Evolutionary conservation across 2,888 invertebrate genomes (phyloP).

Genomic region (Eustalomyia histrio): DNA sequence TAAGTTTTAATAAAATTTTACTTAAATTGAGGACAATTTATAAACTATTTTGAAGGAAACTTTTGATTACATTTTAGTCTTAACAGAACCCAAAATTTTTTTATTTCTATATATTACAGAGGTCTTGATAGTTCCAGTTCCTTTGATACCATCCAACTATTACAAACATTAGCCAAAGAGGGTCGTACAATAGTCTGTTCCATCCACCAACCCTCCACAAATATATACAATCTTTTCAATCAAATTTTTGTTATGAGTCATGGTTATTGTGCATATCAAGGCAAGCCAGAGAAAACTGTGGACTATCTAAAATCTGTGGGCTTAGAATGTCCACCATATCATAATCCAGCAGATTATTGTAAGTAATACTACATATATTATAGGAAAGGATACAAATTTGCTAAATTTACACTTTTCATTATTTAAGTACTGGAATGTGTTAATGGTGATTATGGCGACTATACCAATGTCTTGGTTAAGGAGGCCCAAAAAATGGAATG

Average conservation of each 20-base stretch:
- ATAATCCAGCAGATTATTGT: constrained; percentile 98
- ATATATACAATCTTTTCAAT: constrained; percentile 93
- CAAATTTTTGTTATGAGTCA: constrained; percentile 92
- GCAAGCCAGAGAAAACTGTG: constrained; percentile 89
- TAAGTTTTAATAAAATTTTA: too few relatives aligned
- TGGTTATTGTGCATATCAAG: constrained; percentile 93
- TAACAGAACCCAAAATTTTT: too few relatives aligned
- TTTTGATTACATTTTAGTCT: too few relatives aligned
- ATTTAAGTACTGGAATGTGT: constrained; percentile 91
- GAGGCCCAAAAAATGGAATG: constrained; percentile 81
- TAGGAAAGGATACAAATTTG: not conserved
- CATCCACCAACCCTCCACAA: constrained; percentile 96
- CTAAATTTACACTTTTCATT: not conserved
- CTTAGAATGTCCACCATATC: constrained; percentile 93
- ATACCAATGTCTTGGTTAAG: constrained; percentile 84
- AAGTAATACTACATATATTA: constrained; percentile 76
- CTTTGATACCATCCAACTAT: constrained; percentile 88
- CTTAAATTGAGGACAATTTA: too few relatives aligned
- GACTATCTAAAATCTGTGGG: constrained; percentile 88
- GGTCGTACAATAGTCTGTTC: constrained; percentile 96
- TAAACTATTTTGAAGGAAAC: too few relatives aligned
- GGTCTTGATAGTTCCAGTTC: constrained; percentile 94
- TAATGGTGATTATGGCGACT: constrained; percentile 91
- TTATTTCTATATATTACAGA: constrained; percentile 77
- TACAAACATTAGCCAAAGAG: constrained; percentile 87